Conservation (phyloP, 2,113 vertebrate species). For the Eudyptes chrysolophus region DNA sequence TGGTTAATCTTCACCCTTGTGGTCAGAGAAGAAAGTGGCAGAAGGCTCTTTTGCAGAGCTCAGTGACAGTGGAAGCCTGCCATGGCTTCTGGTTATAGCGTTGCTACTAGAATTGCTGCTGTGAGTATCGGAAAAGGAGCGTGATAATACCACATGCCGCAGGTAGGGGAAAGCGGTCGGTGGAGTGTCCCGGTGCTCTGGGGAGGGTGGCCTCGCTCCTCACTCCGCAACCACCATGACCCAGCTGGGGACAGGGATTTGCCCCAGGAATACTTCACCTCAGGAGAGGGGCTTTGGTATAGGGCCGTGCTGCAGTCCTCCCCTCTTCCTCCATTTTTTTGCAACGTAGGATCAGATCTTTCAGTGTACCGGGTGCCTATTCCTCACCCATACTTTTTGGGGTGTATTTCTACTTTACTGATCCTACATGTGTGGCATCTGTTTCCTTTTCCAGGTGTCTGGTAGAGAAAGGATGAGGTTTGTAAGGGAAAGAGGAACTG, state of each 20-base stretch:
- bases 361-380: not conserved
- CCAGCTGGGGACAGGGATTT: not conserved
- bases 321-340: not conserved
- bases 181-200: not conserved
- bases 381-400: not conserved
- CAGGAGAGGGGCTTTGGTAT: not conserved
- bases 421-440: not conserved
- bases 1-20: not conserved
- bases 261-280: not conserved
- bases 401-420: not conserved
- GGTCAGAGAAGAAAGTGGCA: not conserved
- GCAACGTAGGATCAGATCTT: not conserved
- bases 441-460: not conserved
- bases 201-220: not conserved
- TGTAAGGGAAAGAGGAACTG: not conserved
- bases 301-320: not conserved
- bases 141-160: accelerated
- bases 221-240: not conserved
- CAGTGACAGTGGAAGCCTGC: not conserved
- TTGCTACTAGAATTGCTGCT: not conserved
- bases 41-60: not conserved
- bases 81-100: not conserved
- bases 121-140: not conserved
- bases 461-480: not conserved
- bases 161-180: not conserved